These are phyloP conservation scores for Rana temporaria DNA, from an alignment of 2,113 vertebrate species.

Conservation along the genomic window DNA sequence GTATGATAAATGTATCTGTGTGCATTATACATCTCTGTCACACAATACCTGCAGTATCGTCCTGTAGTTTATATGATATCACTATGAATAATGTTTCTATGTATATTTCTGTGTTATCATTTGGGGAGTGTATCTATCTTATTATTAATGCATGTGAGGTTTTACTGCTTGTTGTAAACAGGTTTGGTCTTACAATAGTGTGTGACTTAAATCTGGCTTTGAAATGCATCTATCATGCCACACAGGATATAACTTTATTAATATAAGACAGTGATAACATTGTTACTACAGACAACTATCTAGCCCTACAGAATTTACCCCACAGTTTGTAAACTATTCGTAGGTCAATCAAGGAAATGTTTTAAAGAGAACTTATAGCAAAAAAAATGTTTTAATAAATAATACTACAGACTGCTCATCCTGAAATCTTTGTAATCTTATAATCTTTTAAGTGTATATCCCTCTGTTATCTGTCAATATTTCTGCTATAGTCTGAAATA, in stretches of 20 bases:
- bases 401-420: too few relatives aligned
- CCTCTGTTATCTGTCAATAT: too few relatives aligned
- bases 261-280: too few relatives aligned
- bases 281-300: too few relatives aligned
- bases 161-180: constrained; percentile 8
- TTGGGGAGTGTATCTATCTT: background rate
- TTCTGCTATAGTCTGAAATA: too few relatives aligned
- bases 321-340: too few relatives aligned
- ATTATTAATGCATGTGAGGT: constrained; percentile 31
- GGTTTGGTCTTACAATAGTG: background rate
- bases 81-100: constrained; percentile 33
- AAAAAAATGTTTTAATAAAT: too few relatives aligned
- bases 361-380: too few relatives aligned
- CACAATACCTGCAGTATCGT: constrained; percentile 25
- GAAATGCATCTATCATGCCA: constrained; percentile 6
- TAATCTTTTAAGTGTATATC: too few relatives aligned
- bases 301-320: too few relatives aligned
- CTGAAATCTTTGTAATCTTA: too few relatives aligned
- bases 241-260: background rate
- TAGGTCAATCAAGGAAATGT: too few relatives aligned
- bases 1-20: constrained; percentile 38
- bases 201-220: constrained; percentile 3
- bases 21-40: constrained; percentile 54
- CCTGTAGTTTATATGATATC: constrained; percentile 21
- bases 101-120: constrained; percentile 31